A percentile compares a stretch with the other conserved stretches of the same genome.
phyloP scores from a whole-genome alignment of 2,797 vertebrate species.

The Pantherophis vulpinus region DNA sequence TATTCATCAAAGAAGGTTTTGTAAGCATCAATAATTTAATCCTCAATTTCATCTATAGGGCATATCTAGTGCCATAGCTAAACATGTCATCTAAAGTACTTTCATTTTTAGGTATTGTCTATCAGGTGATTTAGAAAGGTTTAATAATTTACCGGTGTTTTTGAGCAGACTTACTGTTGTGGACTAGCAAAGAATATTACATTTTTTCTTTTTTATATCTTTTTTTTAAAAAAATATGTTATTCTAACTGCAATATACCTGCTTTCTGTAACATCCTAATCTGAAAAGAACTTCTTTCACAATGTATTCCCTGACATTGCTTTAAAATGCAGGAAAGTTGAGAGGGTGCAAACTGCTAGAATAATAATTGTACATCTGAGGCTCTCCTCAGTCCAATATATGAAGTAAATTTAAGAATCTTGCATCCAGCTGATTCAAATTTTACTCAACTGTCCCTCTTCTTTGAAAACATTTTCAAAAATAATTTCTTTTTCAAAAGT shows the following conservation, averaged over 20 bases:
- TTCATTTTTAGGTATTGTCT: background rate
- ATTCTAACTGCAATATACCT: background rate
- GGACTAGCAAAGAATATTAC: background rate
- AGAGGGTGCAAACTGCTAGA: background rate
- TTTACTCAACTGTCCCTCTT: background rate
- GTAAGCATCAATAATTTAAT: background rate
- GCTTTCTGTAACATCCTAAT: background rate
- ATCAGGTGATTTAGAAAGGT: background rate
- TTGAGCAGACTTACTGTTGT: background rate
- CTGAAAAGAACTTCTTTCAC: background rate
- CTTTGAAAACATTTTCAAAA: background rate
- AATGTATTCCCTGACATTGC: background rate
- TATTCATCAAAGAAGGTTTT: background rate
- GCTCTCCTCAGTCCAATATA: background rate
- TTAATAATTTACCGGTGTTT: background rate
- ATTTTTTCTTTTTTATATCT: background rate
- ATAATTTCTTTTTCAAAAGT: background rate
- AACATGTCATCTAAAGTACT: background rate
- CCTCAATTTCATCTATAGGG: background rate
- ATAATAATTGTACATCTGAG: background rate
- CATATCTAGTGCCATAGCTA: background rate
- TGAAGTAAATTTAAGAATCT: background rate
- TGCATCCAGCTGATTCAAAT: background rate
- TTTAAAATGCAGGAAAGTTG: background rate
- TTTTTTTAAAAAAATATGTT: background rate